Evolutionary conservation across 2,113 vertebrate genomes (phyloP), one percentile per base, ranked within the genome.

Genomic region (Paraplagusia blochii): DNA sequence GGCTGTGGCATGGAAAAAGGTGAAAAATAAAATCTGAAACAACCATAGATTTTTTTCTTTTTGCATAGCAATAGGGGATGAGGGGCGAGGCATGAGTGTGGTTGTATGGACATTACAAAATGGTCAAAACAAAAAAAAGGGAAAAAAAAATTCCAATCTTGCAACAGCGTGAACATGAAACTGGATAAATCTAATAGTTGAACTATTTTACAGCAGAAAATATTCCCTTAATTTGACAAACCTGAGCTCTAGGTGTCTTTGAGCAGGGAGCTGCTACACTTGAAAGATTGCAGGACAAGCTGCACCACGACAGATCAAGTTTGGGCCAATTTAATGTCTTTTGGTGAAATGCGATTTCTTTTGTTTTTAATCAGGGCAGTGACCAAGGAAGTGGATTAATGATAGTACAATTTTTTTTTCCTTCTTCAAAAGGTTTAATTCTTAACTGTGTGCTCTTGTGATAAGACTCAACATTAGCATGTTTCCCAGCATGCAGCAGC

Each of bases 1-100:
- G 77, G 88, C 78, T 81, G 82, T 74, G 77, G 77, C 79, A 77
- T 72, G 68, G 79, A 74, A 69, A 87, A 54, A 69, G 73, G 73
- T 75, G 81, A 34, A 66, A 81, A 82, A 86, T 76, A 29, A 29
- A 29, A 29, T 29, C 22, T 29, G 74, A 85, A 81, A 79, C 69
- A 85, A 85, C 81, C 71, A 85, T 78, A 86, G 70, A 76, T 70
- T 82, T 80, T 81, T 69, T 29, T 29, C 22, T 66, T 81, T 83
- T 89, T 90, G 91, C 91, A 92, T 92, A 92, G 91, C 84, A 87
- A 91, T 88, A 87, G 84, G 87, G 73, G 57, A 45, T 63, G 69
- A 29, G 6, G 17, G 36, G 58, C 44, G 19, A 38, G 39, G n/a
- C 1, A 7, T 62, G 65, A 55, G 58, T 73, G 74, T 36, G 67